Conservation (phyloP, 2,113 vertebrate species). For the Taxidea taxus region DNA sequence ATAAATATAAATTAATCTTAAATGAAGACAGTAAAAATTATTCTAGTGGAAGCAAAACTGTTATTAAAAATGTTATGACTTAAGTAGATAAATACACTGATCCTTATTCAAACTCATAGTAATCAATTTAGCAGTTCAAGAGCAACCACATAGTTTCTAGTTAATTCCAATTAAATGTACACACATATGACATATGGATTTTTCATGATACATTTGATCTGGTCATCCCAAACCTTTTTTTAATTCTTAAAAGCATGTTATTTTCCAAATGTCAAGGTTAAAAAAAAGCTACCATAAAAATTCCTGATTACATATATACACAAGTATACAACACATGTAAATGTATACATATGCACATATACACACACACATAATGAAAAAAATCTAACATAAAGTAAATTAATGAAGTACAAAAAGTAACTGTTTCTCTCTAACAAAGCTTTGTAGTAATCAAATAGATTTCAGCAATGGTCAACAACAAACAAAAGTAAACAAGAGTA, state of each 20-base stretch:
- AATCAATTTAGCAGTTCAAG: not conserved
- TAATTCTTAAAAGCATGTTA: not conserved
- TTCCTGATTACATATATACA: not conserved
- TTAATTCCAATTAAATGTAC: not conserved
- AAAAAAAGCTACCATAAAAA: not conserved
- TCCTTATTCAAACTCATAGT: not conserved
- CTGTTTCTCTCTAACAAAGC: not conserved
- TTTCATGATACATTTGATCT: not conserved
- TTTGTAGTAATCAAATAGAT: not conserved
- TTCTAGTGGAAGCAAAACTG: constrained; percentile 51
- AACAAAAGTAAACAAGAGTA: not conserved
- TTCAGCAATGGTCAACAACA: not conserved
- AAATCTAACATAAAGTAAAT: not conserved
- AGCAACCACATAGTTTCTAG: not conserved
- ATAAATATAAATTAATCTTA: constrained; percentile 75
- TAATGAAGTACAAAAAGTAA: not conserved
- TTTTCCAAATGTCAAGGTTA: not conserved
- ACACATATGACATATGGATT: not conserved
- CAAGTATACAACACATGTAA: not conserved
- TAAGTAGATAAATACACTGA: not conserved
- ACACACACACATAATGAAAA: not conserved
- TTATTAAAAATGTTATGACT: not conserved
- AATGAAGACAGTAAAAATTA: constrained; percentile 41
- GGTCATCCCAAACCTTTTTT: not conserved
- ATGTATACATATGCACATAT: not conserved